A percentile compares a stretch with the other conserved stretches of the same genome.
phyloP scores from a whole-genome alignment of 2,797 vertebrate genomes.

The Platyrinchus mystaceus region DNA sequence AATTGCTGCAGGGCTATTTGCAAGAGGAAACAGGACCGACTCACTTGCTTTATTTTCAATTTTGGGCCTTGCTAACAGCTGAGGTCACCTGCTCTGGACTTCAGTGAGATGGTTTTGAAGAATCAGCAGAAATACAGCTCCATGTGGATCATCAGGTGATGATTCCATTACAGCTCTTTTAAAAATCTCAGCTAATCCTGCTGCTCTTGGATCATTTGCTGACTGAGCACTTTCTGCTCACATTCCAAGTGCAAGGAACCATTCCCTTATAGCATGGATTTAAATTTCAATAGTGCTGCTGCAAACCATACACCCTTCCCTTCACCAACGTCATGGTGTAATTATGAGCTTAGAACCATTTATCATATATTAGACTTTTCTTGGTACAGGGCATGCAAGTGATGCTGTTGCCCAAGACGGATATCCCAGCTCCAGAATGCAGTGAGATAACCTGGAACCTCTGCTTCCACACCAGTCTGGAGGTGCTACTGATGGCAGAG shows the following conservation, averaged over 20 bases:
- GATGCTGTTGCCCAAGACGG: neutral
- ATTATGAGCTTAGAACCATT: constrained; percentile 50
- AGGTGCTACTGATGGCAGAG: neutral
- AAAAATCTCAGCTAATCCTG: neutral
- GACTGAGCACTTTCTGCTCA: neutral
- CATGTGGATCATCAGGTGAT: neutral
- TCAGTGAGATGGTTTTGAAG: neutral
- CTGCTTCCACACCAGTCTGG: neutral
- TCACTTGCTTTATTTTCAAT: neutral
- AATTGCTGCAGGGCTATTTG: neutral
- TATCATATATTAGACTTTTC: neutral
- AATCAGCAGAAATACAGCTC: neutral
- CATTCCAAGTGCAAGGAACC: neutral
- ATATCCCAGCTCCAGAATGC: neutral
- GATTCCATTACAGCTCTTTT: neutral
- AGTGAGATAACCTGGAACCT: neutral
- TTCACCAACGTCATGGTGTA: neutral
- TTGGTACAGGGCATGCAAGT: neutral
- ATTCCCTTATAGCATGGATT: neutral
- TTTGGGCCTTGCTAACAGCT: neutral
- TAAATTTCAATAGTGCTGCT: constrained; percentile 2
- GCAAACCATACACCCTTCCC: constrained; percentile 31
- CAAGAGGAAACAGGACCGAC: neutral
- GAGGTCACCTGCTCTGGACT: neutral
- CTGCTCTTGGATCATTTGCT: neutral